Base-by-base conservation (phyloP, 2,888 invertebrate species). In the Acanthopleura granulata region DNA sequence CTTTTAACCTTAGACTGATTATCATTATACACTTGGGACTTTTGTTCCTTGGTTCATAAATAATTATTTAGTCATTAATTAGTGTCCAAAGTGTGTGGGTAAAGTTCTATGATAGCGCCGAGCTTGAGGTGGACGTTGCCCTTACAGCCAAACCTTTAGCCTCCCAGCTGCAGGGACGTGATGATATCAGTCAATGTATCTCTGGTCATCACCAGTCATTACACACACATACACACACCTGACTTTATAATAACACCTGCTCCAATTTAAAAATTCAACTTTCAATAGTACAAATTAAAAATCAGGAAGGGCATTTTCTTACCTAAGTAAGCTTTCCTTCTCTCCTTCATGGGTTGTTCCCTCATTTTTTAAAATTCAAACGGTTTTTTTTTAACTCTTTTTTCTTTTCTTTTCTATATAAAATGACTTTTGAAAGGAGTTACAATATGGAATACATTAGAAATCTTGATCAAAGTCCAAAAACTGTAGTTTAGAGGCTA, bases 21-120 rank as follows among this genome's bases (percentile, higher is more conserved):
- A 57, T 66, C 29, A 66, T 66, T 27, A 62, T 62, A 57, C 22
- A 66, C 15, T 15, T 22, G 66, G 22, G 66, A 66, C 66, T 66
- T 66, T 66, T 66, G 66, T 66, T 66, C 66, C 66, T 27, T 6
- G 25, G 66, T 27, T 22, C 66, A 66, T 18, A 16, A 27, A 66
- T 66, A 66, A 66, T 66, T 66, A 66, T 66, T 16, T 18, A 22
- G 66, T 66, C 66, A 66, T 27, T 66, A 66, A 66, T 66, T 66
- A 66, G 25, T 14, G 66, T 27, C 16, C 66, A 66, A 66, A 66
- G 66, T 22, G 29, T 25, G 22, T 27, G 66, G 29, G 22, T 66
- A 27, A 27, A 66, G 66, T 22, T 22, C 66, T 27, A 18, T 57
- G 57, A 57, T 57, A 57, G 22, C 22, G 66, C 66, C 6, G 66